Evolutionary conservation across 2,888 invertebrate species (phyloP), one percentile per base, ranked within the genome.

Genomic region (Stegophylla sp.): DNA sequence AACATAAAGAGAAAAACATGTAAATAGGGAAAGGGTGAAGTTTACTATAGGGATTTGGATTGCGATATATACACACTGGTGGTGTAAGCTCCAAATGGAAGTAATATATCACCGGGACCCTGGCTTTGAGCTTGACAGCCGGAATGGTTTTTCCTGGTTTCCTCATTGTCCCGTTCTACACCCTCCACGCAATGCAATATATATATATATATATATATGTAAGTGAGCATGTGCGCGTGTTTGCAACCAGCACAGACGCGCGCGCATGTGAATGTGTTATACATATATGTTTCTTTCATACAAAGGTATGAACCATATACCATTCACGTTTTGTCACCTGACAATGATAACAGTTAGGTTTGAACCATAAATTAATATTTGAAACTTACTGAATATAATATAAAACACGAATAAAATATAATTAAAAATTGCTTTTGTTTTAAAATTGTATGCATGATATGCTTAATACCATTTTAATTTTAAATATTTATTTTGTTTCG

Each of bases 51-150:
- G 79, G 79, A 79, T 79, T 79, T 71, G 43, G 63, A 79, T 75
- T 75, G 71, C 79, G 71, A 76, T 75, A 64, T 75, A 75, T 69
- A 34, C 56, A 59, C 79, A 64, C 20, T 34, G 64, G 82, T 73
- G 83, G 83, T 77, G 83, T 79, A 79, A 79, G 79, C 83, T 84
- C 83, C 84, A 84, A 85, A 86, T 85, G 85, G 85, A 86, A 85
- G 85, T 86, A 85, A 86, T 86, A 85, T 86, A 86, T 86, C 86
- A 86, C 84, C 83, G 84, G 84, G 83, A 84, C 79, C 85, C 85
- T 85, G 85, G 85, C 85, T 85, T 85, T 85, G 86, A 84, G 84
- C 84, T 84, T 85, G 86, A 86, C 86, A 86, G 85, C 84, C 84
- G 85, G 85, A 86, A 86, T 86, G 85, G 85, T 82, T 84, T 83